Percentiles rank a stretch among this genome's conserved stretches.
These are phyloP conservation scores for Kryptolebias marmoratus DNA, from an alignment of 2,113 vertebrate genomes.

Conservation along the genomic window DNA sequence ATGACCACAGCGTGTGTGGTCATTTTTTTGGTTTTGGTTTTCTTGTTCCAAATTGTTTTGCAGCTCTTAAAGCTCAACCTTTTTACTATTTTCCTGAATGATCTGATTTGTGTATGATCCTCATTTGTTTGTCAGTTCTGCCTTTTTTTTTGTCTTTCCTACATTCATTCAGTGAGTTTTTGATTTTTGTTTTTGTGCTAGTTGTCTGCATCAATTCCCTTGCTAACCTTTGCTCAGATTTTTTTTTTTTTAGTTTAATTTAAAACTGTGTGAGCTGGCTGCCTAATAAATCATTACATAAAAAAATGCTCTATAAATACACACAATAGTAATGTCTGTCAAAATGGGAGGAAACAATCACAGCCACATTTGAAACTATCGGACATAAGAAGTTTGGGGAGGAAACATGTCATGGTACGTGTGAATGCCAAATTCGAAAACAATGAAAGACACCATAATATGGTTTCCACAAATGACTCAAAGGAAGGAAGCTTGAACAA, in stretches of 20 bases:
- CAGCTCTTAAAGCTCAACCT: neutral
- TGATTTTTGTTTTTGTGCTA: neutral
- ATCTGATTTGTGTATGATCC: neutral
- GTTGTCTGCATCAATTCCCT: too few species aligned
- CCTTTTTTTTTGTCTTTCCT: neutral
- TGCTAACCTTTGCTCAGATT: neutral
- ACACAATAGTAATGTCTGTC: constrained; percentile 21
- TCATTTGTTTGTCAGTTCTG: neutral
- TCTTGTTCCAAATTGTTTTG: neutral
- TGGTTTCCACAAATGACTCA: constrained; percentile 41
- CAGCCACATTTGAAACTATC: constrained; percentile 40
- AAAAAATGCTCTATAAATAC: constrained; percentile 9
- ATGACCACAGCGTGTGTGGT: too few species aligned
- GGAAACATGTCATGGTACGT: constrained; percentile 39
- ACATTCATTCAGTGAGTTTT: neutral
- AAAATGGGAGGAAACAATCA: constrained; percentile 7
- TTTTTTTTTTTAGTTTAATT: neutral
- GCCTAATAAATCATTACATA: neutral
- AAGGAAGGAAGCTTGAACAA: constrained; percentile 65
- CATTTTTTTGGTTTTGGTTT: too few species aligned
- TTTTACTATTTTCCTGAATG: neutral
- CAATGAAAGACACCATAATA: constrained; percentile 41
- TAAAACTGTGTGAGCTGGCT: neutral
- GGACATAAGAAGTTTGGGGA: constrained; percentile 5
- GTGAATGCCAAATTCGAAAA: constrained; percentile 44